These are phyloP conservation scores for Yponomeuta plumbellus DNA, from an alignment of 2,888 invertebrate species.

Conservation along the genomic window DNA sequence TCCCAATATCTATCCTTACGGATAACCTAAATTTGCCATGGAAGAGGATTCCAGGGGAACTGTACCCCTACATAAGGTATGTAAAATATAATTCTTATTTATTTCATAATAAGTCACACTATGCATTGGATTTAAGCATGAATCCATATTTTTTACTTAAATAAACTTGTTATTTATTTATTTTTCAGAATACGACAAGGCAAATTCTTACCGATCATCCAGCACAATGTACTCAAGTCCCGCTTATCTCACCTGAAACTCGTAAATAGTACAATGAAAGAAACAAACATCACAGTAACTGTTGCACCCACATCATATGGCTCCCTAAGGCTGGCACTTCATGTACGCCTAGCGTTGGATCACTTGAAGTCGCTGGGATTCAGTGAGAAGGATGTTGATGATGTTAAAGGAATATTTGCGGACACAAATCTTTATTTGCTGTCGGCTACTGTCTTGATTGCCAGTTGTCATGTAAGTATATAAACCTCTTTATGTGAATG, in stretches of 20 bases:
- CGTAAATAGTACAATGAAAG: conserved; percentile 76
- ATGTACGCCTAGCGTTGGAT: conserved; percentile 84
- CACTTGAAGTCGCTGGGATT: conserved; percentile 88
- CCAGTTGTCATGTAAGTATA: conserved; percentile 92
- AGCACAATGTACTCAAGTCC: conserved; percentile 88
- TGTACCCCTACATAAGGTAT: conserved; percentile 78
- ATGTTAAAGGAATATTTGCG: conserved; percentile 96
- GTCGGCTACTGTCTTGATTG: conserved; percentile 91
- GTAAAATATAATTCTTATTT: neutral
- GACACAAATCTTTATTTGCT: conserved; percentile 96
- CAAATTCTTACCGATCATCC: conserved; percentile 88
- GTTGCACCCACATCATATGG: conserved; percentile 88
- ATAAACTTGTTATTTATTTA: neutral
- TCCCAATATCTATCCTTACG: conserved; percentile 86
- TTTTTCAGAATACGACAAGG: conserved; percentile 75
- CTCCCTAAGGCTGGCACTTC: conserved; percentile 84
- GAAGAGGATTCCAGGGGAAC: conserved; percentile 81
- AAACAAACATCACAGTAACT: conserved; percentile 80
- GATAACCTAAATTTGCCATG: conserved; percentile 81
- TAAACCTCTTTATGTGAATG: neutral
- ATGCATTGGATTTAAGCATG: too few species aligned
- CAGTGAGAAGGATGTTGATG: conserved; percentile 95
- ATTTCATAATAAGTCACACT: too few species aligned
- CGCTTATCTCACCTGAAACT: conserved; percentile 84
- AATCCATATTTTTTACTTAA: too few species aligned